Conservation (phyloP, 2,888 invertebrate genomes). For the Vandiemenella viatica region DNA sequence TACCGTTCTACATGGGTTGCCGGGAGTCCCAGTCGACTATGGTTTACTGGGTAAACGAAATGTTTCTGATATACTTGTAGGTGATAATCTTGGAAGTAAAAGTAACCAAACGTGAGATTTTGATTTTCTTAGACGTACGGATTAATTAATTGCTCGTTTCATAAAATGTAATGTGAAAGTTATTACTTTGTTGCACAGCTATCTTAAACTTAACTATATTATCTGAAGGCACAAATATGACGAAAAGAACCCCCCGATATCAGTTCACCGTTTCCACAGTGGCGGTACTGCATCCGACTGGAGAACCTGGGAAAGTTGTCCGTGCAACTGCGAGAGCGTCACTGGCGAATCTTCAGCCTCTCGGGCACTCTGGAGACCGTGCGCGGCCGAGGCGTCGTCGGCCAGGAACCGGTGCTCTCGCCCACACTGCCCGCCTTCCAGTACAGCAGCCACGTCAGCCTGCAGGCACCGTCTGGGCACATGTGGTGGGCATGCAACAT, state of each 20-base stretch:
- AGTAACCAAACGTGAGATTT: too few relatives aligned
- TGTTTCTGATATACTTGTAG: too few relatives aligned
- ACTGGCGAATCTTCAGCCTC: slow-evolving; percentile 94
- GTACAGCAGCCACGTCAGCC: slow-evolving; percentile 91
- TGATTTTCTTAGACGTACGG: too few relatives aligned
- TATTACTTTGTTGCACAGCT: too few relatives aligned
- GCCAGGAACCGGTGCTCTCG: slow-evolving; percentile 88
- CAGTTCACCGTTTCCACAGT: too few relatives aligned
- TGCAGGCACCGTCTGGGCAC: slow-evolving; percentile 94
- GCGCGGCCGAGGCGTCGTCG: slow-evolving; percentile 90
- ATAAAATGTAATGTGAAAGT: too few relatives aligned
- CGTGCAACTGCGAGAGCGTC: slow-evolving; percentile 88
- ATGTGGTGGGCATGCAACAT: slow-evolving; percentile 66
- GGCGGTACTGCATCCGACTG: slow-evolving; percentile 94
- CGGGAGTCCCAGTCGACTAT: slow-evolving; percentile 79
- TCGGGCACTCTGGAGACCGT: slow-evolving; percentile 88
- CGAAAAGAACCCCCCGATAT: too few relatives aligned
- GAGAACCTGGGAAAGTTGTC: slow-evolving; percentile 83
- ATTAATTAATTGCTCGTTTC: too few relatives aligned
- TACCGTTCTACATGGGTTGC: slow-evolving; percentile 96
- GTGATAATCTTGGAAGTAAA: too few relatives aligned
- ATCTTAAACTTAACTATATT: too few relatives aligned
- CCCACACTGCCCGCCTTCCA: slow-evolving; percentile 85
- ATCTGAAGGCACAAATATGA: too few relatives aligned
- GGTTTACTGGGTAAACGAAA: slow-evolving; percentile 70